phyloP scores from a whole-genome alignment of 2,888 invertebrate species.

The Aphodius sticticus region DNA sequence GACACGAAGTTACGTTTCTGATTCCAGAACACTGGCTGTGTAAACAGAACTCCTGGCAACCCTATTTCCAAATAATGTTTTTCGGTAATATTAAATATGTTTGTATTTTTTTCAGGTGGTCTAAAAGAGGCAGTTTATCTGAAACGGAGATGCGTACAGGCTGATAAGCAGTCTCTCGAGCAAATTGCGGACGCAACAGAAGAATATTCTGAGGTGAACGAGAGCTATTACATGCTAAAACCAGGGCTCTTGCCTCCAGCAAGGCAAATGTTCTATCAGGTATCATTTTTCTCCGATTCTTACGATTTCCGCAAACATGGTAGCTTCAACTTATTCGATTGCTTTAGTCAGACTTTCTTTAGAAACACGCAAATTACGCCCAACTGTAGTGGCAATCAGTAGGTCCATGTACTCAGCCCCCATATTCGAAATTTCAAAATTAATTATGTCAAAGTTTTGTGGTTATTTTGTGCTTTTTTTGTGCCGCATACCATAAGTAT shows the following conservation, averaged over 20 bases:
- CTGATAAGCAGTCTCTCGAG: slow-evolving; percentile 42
- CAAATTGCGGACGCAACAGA: slow-evolving; percentile 39
- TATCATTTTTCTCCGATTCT: slow-evolving; percentile 52
- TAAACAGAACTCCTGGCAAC: too few species aligned
- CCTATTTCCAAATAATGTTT: slow-evolving; percentile 6
- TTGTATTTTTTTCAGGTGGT: not conserved
- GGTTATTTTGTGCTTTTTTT: too few species aligned
- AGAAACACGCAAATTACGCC: too few species aligned
- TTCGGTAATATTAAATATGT: not conserved
- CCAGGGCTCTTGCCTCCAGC: slow-evolving; percentile 81
- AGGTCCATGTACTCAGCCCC: too few species aligned
- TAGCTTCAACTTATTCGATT: too few species aligned
- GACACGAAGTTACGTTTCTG: too few species aligned
- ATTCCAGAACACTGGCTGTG: too few species aligned
- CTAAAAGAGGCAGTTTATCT: slow-evolving; percentile 14
- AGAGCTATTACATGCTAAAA: slow-evolving; percentile 67
- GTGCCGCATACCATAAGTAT: too few species aligned
- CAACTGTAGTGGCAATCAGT: too few species aligned
- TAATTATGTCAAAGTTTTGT: too few species aligned
- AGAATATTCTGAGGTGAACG: slow-evolving; percentile 50
- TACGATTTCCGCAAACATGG: not conserved
- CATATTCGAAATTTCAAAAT: too few species aligned
- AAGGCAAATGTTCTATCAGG: slow-evolving; percentile 90
- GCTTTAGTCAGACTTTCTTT: too few species aligned
- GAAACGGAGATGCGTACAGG: not conserved